Evolutionary conservation across 2,888 invertebrate species (phyloP), one percentile per base, ranked within the genome.

Genomic region (Argyresthia albistria): DNA sequence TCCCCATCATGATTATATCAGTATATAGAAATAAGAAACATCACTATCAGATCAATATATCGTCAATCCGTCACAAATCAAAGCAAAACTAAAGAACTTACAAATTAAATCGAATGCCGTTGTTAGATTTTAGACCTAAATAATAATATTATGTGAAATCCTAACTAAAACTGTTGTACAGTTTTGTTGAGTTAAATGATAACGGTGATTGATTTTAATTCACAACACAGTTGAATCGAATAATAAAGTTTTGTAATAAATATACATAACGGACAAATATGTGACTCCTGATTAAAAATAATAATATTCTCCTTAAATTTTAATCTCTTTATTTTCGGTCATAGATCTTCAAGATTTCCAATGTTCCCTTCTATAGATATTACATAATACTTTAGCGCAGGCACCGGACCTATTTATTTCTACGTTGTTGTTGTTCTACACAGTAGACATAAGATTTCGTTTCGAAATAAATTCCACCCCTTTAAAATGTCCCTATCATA

Each of bases 11-110:
- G 8, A 15, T 14, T 14, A 45, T 11, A 6, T 39, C 25, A 25
- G 25, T 2, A 25, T 25, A 25, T 25, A 42, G 11, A 42, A 67
- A 60, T 62, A 15, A n/a, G n/a, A 58, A 67, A 60, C 62, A 15
- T 12, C 48, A 61, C 67, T 73, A 76, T 84, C 84, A 83, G 84
- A 83, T 84, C 86, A 80, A 69, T 67, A 62, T 65, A 61, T 65
- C 65, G 71, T 73, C 65, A 69, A 69, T 79, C 74, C 69, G 66
- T 72, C 52, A 83, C 82, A 81, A 72, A 83, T 84, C 87, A 87
- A 87, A 87, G 87, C 87, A 87, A 87, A 87, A 87, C 84, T 76
- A 87, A 66, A 69, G 72, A 75, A 80, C 86, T 80, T 82, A 81
- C 64, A 70, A 67, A 67, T 54, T 70, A 71, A 79, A 74, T 76